A percentile compares a stretch with the other conserved stretches of the same genome.
Conservation (phyloP, 2,888 invertebrate genomes). For the Lymantria dispar region DNA sequence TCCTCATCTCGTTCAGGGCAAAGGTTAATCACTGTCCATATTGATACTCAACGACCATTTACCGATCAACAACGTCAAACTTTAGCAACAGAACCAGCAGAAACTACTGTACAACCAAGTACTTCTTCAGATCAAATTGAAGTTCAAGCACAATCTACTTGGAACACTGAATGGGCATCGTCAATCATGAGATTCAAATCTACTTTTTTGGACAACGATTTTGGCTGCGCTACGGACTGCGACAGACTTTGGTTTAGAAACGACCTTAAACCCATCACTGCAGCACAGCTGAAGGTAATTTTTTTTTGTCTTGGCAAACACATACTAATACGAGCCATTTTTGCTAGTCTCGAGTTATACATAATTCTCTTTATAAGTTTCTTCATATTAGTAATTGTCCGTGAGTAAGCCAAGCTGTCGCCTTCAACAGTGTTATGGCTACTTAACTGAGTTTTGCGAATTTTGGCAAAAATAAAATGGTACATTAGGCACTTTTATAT, state of each 20-base stretch:
- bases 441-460: no score
- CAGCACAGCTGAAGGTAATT: conserved; percentile 38
- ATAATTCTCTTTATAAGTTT: no score
- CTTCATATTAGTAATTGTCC: no score
- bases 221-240: conserved; percentile 46
- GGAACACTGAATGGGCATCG: conserved; percentile 36
- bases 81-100: conserved; percentile 16
- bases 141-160: conserved; percentile 10
- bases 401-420: no score
- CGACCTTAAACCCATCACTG: conserved; percentile 47
- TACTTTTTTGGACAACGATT: conserved; percentile 42
- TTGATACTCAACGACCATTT: conserved; percentile 4
- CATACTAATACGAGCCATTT: no score
- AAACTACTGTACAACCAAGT: conserved; percentile 15
- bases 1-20: conserved; percentile 15
- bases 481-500: no score
- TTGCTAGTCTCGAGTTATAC: no score
- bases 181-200: conserved; percentile 37
- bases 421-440: no score
- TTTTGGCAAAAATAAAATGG: no score
- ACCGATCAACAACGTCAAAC: conserved; percentile 20
- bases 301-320: no score
- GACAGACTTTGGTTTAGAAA: conserved; percentile 51
- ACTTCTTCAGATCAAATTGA: no score
- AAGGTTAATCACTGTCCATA: conserved; percentile 4